Evolutionary conservation across 2,888 invertebrate species (phyloP), one percentile per base, ranked within the genome.

Genomic region (Bursaphelenchus okinawaensis): DNA sequence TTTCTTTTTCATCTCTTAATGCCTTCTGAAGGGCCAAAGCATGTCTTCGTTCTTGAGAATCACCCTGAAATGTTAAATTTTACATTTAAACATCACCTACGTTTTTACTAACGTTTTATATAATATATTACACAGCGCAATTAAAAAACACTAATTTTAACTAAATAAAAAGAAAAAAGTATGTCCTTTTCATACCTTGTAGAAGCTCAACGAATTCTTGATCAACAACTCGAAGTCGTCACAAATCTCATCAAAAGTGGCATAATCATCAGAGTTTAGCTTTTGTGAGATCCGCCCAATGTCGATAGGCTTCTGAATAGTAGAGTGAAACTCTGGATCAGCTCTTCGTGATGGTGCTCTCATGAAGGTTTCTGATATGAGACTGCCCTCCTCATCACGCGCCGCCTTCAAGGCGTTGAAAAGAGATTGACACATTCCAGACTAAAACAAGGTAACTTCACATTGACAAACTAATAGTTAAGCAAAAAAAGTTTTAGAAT

Each of bases 241-340:
- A 50, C 91, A 89, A 68, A 98, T 86, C 81, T 93, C 92, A 28
- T 93, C 93, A 74, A 95, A 87, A 7, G 93, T 92, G 74, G 91
- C 90, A 84, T 98, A 98, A 62, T 94, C 93, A 77, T 96, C 95
- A 0, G 92, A 93, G 87, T 93, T 94, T 9, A 96, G 85, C 84
- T 95, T 96, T 82, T 94, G 94, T 84, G 95, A 94, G 3, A 98
- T 92, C 84, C 91, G 89, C 52, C 94, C 85, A 80, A 98, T 87
- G 84, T 98, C 96, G 82, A 98, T 96, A 0, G 96, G 96, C 82
- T 91, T 91, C 7, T 89, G 88, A 1, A 98, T 92, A 40, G 92
- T 91, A 80, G 87, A 84, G 74, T 86, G 85, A 74, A 86, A 86
- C 68, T 86, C 84, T 4, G 85, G 84, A 57, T 83, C 68, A 1